Evolutionary conservation across 2,888 invertebrate species (phyloP), one percentile per base, ranked within the genome.

Genomic region (Lycophotia porphyrea): DNA sequence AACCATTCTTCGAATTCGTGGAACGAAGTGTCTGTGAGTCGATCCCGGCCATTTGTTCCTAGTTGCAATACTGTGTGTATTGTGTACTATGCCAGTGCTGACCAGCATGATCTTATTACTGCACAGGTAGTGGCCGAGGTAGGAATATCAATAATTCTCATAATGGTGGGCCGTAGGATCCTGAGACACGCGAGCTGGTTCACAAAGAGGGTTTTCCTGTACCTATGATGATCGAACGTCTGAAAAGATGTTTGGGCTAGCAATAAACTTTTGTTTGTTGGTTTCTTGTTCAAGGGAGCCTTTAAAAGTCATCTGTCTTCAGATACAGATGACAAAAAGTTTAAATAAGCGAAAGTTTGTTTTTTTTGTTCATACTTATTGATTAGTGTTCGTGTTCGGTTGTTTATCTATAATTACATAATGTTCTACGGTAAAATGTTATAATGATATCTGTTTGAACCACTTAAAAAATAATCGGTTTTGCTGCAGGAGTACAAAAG

Each of bases 91-190:
- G 27, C 21, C n/a, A 18, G 47, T 39, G 34, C 80, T 64, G 34
- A 63, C 47, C 55, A 24, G 36, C 34, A 52, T 36, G 39, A 55
- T 36, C 61, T 18, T 47, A 47, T 44, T 63, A 67, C 44, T 11
- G 52, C 47, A n/a, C 31, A 60, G 44, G 52, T 80, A 65, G 31
- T 44, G 31, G 21, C 18, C 9, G 8, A 15, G 34, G 42, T 31
- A 74, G 15, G n/a, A 27, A 21, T 52, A 67, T 80, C 55, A 79
- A 79, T 80, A 49, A 81, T 79, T 68, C 81, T 24, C 5, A 8
- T 15, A 74, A 64, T 44, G 15, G 34, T 13, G 24, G 39, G 24
- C 21, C 18, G 34, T 27, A 55, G 47, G 27, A 27, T 27, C 11
- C 18, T 49, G 9, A 31, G 36, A 42, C 73, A 72, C 44, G 73